These are phyloP conservation scores for Cephonodes hylas DNA, from an alignment of 2,888 invertebrate genomes.

Conservation along the genomic window DNA sequence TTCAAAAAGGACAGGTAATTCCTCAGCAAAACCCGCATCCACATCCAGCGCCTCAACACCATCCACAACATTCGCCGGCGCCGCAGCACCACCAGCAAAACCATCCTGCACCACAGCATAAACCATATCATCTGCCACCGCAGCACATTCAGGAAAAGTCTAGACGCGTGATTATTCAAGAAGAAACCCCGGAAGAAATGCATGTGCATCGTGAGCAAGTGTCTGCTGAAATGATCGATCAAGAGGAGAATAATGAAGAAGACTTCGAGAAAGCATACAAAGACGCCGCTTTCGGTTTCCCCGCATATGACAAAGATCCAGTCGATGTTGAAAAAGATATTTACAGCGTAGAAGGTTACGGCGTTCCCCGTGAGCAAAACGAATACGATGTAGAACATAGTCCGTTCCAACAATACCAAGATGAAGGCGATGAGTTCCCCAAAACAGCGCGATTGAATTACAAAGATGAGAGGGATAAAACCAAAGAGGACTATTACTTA, in stretches of 20 bases:
- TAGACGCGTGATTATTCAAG: slow-evolving; percentile 59
- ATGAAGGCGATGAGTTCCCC: slow-evolving; percentile 59
- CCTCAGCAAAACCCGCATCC: slow-evolving; percentile 26
- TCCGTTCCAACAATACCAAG: slow-evolving; percentile 64
- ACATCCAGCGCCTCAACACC: slow-evolving; percentile 25
- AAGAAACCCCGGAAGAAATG: slow-evolving; percentile 57
- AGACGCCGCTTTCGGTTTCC: slow-evolving; percentile 69
- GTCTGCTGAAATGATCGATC: slow-evolving; percentile 49
- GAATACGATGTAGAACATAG: slow-evolving; percentile 52
- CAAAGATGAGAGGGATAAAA: slow-evolving; percentile 62
- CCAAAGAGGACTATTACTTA: slow-evolving; percentile 60
- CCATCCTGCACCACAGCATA: slow-evolving; percentile 5
- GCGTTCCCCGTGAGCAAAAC: slow-evolving; percentile 42
- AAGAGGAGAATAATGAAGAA: slow-evolving; percentile 69
- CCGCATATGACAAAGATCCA: slow-evolving; percentile 51
- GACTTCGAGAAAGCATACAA: slow-evolving; percentile 73
- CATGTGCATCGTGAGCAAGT: slow-evolving; percentile 54
- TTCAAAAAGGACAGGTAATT: slow-evolving; percentile 29
- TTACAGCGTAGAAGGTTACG: slow-evolving; percentile 61
- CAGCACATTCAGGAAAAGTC: slow-evolving; percentile 58
- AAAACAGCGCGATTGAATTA: slow-evolving; percentile 56
- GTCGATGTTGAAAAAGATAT: slow-evolving; percentile 59
- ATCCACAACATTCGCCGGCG: slow-evolving; percentile 22
- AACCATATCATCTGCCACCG: slow-evolving; percentile 25
- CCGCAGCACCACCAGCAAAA: slow-evolving; percentile 22